phyloP scores from a whole-genome alignment of 2,113 vertebrate genomes.

The Rhea pennata region DNA sequence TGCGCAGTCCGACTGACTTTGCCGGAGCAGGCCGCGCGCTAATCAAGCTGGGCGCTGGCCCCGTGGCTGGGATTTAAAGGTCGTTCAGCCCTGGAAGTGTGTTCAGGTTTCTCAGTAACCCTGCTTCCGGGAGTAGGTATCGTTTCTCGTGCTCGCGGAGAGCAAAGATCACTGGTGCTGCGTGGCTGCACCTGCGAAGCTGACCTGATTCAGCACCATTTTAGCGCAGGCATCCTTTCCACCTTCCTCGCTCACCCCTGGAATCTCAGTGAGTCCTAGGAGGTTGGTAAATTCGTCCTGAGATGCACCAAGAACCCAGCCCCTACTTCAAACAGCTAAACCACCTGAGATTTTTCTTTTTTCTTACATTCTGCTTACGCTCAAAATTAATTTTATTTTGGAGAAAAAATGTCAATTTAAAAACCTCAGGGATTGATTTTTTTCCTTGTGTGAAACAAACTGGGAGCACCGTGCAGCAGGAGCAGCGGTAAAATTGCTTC shows the following conservation, averaged over 20 bases:
- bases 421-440: background rate
- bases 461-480: background rate
- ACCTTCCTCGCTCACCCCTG: fast-evolving
- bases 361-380: background rate
- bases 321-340: background rate
- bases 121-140: too few relatives aligned
- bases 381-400: background rate
- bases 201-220: too few relatives aligned
- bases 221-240: background rate
- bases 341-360: background rate
- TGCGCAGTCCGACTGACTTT: background rate
- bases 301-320: fast-evolving
- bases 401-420: background rate
- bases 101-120: fast-evolving
- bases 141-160: fast-evolving
- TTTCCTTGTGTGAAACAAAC: fast-evolving
- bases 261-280: background rate
- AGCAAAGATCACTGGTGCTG: background rate
- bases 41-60: fast-evolving
- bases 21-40: background rate
- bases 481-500: background rate
- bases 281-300: background rate
- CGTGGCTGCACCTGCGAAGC: background rate
- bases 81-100: background rate
- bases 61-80: background rate